phyloP scores from a whole-genome alignment of 2,113 vertebrate genomes.

The Rousettus leschenaultii region DNA sequence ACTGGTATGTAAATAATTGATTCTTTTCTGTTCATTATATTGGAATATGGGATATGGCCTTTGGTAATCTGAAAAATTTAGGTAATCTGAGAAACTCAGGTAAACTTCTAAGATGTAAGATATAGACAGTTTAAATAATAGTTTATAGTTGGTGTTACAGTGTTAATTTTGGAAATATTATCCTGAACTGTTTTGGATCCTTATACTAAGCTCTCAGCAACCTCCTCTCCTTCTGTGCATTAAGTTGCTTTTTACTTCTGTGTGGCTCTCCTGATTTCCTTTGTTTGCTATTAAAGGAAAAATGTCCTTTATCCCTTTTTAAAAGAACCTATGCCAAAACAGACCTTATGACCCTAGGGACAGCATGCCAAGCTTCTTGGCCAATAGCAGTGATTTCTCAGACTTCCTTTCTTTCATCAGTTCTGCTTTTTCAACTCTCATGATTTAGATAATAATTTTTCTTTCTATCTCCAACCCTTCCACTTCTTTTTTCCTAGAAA shows the following conservation, averaged over 20 bases:
- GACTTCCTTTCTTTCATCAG: conserved; percentile 44
- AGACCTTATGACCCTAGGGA: neutral
- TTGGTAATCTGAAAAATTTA: neutral
- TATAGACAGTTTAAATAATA: neutral
- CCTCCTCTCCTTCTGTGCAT: neutral
- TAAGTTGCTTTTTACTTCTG: neutral
- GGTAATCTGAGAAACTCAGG: neutral
- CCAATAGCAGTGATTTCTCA: neutral
- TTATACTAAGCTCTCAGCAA: neutral
- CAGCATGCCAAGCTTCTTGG: conserved; percentile 19
- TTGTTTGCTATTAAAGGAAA: conserved; percentile 13
- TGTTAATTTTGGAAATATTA: conserved; percentile 9
- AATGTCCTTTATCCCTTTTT: neutral
- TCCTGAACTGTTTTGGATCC: neutral
- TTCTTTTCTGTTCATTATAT: conserved; percentile 18
- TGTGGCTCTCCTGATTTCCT: neutral
- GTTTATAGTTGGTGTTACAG: neutral
- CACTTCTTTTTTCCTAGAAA: neutral
- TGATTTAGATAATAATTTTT: neutral
- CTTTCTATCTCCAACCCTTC: neutral
- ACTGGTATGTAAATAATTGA: neutral
- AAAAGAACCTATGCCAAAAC: neutral
- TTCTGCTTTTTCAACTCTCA: conserved; percentile 23
- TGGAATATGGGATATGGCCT: neutral
- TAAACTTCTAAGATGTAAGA: neutral